Evolutionary conservation across 53 echinoderm and acorn worm genomes (phyloP).

Genomic region (Luidia sarsii): DNA sequence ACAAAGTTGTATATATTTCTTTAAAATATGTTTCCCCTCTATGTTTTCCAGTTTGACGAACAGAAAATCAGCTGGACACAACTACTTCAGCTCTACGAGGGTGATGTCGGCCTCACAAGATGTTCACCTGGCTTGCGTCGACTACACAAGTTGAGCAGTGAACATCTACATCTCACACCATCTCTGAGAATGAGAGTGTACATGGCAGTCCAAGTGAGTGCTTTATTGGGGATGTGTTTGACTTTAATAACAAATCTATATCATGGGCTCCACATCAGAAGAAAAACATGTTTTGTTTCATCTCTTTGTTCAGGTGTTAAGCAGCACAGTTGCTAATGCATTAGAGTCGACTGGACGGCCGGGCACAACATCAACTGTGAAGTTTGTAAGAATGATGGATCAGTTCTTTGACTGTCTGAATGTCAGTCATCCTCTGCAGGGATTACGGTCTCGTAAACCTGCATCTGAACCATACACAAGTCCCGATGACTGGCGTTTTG

Average conservation of each 20-base stretch:
- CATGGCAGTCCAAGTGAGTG: constrained; percentile 50
- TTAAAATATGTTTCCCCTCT: not conserved
- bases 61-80: constrained; percentile 45
- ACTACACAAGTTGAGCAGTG: constrained; percentile 29
- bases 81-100: constrained; percentile 27
- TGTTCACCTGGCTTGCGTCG: constrained; percentile 29
- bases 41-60: constrained; percentile 22
- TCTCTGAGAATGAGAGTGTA: constrained; percentile 53
- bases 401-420: too few species aligned
- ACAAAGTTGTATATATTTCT: too few species aligned
- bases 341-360: not conserved
- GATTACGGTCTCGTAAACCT: not conserved
- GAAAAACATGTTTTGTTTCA: not conserved
- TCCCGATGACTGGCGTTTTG: constrained; percentile 35
- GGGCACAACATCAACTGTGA: constrained; percentile 17
- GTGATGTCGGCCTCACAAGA: constrained; percentile 1
- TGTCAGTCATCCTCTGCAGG: not conserved
- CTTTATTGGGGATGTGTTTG: not conserved
- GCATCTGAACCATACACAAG: constrained; percentile 1
- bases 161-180: constrained; percentile 51
- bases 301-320: constrained; percentile 30
- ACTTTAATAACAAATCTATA: too few species aligned
- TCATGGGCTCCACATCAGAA: not conserved
- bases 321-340: constrained; percentile 33
- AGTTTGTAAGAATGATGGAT: constrained; percentile 1